phyloP scores from a whole-genome alignment of 2,797 vertebrate genomes.

The Rhyacichthys aspro region DNA sequence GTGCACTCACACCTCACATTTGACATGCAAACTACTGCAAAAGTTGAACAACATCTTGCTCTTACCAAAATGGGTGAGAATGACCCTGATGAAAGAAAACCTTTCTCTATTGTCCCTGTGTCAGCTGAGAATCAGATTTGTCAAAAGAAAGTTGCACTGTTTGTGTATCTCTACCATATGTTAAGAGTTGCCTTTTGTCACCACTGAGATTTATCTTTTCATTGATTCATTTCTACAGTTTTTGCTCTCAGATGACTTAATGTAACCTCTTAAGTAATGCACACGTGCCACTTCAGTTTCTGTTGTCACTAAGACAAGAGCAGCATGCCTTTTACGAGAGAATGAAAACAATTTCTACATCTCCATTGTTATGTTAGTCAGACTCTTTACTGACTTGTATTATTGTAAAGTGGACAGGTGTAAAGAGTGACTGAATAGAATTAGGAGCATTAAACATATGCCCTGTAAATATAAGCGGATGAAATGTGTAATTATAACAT shows the following conservation, averaged over 20 bases:
- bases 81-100: background rate
- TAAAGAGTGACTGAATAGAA: too few relatives aligned
- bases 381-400: background rate
- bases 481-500: too few relatives aligned
- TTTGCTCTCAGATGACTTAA: background rate
- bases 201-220: background rate
- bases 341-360: conserved; percentile 7
- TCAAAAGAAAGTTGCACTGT: too few relatives aligned
- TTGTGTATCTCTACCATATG: background rate
- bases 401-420: too few relatives aligned
- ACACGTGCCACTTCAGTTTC: conserved; percentile 18
- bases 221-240: background rate
- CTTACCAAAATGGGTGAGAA: conserved; percentile 3
- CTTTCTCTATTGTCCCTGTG: too few relatives aligned
- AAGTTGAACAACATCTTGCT: conserved; percentile 17
- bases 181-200: background rate
- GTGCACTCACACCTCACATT: conserved; percentile 44
- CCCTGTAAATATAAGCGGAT: too few relatives aligned
- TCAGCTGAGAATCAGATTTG: too few relatives aligned
- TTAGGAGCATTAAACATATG: too few relatives aligned
- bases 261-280: conserved; percentile 25
- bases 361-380: background rate
- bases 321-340: background rate
- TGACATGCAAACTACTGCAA: conserved; percentile 69
- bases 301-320: conserved; percentile 2